Evolutionary conservation across 2,113 vertebrate species (phyloP).

Genomic region (Eolophus roseicapilla): DNA sequence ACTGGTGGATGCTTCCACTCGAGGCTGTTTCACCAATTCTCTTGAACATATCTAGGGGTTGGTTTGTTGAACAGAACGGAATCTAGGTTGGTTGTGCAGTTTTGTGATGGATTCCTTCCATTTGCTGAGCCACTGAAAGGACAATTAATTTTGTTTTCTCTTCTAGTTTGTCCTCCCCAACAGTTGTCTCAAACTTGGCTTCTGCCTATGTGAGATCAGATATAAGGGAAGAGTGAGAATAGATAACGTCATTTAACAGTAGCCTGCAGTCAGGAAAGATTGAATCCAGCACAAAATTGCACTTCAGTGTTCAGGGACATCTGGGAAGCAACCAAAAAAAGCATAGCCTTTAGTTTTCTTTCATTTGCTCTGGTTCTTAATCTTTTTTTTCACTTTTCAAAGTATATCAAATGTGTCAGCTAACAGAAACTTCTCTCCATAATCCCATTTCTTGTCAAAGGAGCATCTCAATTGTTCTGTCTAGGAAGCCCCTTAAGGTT

Average conservation of each 20-base stretch:
- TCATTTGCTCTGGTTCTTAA: background rate
- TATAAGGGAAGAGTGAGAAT: background rate
- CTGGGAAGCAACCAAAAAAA: background rate
- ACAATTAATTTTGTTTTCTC: background rate
- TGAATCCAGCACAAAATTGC: background rate
- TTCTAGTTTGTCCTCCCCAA: background rate
- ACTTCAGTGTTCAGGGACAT: background rate
- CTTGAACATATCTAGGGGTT: background rate
- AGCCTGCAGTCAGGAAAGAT: background rate
- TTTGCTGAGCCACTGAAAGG: background rate
- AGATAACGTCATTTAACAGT: background rate
- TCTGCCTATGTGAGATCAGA: background rate
- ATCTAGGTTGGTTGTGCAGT: background rate
- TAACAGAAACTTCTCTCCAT: background rate
- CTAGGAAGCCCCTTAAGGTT: background rate
- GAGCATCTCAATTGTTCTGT: background rate
- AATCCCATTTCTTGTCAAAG: background rate
- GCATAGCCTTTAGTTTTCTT: background rate
- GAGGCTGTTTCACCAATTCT: background rate
- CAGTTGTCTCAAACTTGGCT: background rate
- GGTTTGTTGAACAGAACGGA: background rate
- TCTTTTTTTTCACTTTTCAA: background rate
- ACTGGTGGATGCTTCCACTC: background rate
- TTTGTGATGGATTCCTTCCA: background rate
- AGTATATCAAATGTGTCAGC: background rate